Base-by-base conservation (phyloP, 2,113 vertebrate genomes). In the Sturnus vulgaris region DNA sequence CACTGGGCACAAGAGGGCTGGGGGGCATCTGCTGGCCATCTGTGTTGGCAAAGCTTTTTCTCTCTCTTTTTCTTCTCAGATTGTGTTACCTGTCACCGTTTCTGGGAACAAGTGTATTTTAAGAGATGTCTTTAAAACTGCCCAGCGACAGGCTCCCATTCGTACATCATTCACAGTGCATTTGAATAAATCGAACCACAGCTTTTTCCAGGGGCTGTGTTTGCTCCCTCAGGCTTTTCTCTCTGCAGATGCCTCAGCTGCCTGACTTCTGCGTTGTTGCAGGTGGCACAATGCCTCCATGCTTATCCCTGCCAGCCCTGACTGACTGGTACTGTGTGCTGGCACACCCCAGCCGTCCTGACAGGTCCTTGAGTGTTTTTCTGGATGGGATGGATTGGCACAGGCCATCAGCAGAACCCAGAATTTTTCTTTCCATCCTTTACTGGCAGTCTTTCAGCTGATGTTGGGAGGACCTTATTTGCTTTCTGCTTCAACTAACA, bases 51-150 rank as follows among this genome's bases (percentile, higher is more conserved):
- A 82, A 86, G 86, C 20, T 73, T 90, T 86, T 88, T 57, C 55
- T 28, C 3, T 49, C 46, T 79, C 46, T 82, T 90, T 70, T 94
- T 86, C 47, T 83, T 88, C 60, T 83, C 72, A 70, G 76, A 55
- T 47, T 68, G 64, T 39, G 69, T 52, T 90, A 91, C 76, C 37
- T 73, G 86, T 77, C 49, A 65, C 79, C 21, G 2, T 75, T 82
- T 78, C 91, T 76, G n/a, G 37, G 75, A 95, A 77, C 70, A 72
- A 81, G 65, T 52, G 60, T 92, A 82, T 92, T 95, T 93, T 86
- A 80, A 76, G 69, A 53, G 60, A 28, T 2, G 8, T 60, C 37
- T 80, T 89, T 65, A 73, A 40, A 70, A 33, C 39, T 61, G 68
- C 53, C 77, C 68, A 78, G 66, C 0, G 2, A 53, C 66, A 73